phyloP scores from a whole-genome alignment of 37 sponge, comb jelly and placozoan genomes.

The Haliclona indistincta region DNA sequence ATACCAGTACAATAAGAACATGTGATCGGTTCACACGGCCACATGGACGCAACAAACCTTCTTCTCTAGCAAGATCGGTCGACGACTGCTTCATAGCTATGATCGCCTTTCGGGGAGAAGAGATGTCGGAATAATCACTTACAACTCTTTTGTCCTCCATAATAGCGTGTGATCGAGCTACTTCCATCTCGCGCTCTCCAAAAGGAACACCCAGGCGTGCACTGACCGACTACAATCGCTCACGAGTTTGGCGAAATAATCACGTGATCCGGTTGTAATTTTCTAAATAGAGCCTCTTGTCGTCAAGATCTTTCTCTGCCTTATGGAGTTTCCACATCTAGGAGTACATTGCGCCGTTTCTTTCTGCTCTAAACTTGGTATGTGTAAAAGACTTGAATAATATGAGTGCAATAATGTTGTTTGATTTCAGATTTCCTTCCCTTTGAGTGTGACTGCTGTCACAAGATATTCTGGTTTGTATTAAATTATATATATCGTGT shows the following conservation, averaged over 20 bases:
- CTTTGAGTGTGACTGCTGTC: conserved; percentile 72
- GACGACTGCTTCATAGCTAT: background rate
- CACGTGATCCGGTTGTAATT: background rate
- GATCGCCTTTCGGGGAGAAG: background rate
- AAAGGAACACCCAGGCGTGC: conserved; percentile 1
- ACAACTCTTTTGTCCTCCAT: background rate
- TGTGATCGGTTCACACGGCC: too few relatives aligned
- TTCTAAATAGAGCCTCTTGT: background rate
- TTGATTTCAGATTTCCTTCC: conserved; percentile 72
- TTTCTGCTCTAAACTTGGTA: conserved; percentile 68
- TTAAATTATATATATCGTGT: background rate
- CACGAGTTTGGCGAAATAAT: background rate
- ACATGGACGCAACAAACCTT: background rate
- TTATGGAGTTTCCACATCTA: conserved; percentile 77
- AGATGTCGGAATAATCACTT: too few relatives aligned
- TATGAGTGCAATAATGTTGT: background rate
- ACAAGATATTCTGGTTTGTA: conserved; percentile 69
- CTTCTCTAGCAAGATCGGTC: background rate
- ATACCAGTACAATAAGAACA: too few relatives aligned
- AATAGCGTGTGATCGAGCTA: background rate
- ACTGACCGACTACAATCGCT: background rate
- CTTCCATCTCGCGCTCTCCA: background rate
- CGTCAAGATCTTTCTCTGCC: too few relatives aligned
- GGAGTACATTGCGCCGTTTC: conserved; percentile 60
- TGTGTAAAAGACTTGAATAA: background rate